Conservation (phyloP, 2,888 invertebrate species). For the Acholoe squamosa region DNA sequence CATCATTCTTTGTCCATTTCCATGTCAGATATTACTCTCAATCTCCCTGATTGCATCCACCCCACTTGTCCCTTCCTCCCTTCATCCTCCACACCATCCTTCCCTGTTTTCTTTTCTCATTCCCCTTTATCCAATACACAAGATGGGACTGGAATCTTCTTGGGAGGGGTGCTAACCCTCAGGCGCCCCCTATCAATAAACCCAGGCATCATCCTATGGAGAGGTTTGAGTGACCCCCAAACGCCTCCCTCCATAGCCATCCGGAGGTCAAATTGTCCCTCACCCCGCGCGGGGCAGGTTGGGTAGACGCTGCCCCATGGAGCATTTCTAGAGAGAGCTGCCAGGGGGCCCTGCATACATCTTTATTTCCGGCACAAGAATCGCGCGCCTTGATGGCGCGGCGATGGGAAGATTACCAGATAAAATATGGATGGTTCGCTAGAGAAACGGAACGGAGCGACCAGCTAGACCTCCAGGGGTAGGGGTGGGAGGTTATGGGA, state of each 20-base stretch:
- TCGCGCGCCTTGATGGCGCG: conserved; percentile 18
- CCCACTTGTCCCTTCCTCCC: no score
- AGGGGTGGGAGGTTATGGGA: background rate
- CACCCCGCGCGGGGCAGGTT: background rate
- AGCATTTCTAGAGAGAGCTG: background rate
- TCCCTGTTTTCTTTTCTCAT: no score
- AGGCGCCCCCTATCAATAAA: conserved; percentile 27
- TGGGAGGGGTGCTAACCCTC: background rate
- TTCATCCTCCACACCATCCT: no score
- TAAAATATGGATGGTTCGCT: conserved; percentile 34
- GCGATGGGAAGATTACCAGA: conserved; percentile 18
- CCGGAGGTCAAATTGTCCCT: conserved; percentile 14
- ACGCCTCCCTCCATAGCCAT: background rate
- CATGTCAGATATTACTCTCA: no score
- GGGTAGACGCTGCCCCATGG: conserved; percentile 12
- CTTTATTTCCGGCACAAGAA: conserved; percentile 36
- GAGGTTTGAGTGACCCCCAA: conserved; percentile 18
- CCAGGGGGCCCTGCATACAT: conserved; percentile 31
- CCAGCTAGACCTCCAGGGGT: background rate
- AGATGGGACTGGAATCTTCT: background rate
- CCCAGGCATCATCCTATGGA: conserved; percentile 20
- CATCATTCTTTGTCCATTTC: no score
- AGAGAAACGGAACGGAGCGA: background rate
- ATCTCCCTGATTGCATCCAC: no score
- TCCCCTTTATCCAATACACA: no score